Base-by-base conservation (phyloP, 2,113 vertebrate genomes). In the Cebidichthys violaceus region DNA sequence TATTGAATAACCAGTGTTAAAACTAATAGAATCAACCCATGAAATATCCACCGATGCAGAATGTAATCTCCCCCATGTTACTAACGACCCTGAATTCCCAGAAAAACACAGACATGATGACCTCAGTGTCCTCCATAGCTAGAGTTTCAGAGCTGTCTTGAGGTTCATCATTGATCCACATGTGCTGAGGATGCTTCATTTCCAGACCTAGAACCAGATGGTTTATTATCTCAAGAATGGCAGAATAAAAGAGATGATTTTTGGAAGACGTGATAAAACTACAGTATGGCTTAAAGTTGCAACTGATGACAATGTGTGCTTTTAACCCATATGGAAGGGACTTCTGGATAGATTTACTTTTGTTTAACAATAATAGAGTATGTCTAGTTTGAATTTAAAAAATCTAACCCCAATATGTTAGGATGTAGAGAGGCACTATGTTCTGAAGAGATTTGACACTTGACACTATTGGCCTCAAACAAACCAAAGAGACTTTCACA, bases 401-500 rank as follows among this genome's bases (percentile, higher is more conserved):
- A 45, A 8, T 22, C 29, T 65, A 59, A 15, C n/a, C 35, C 59
- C 39, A 0, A 2, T 50, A 43, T 33, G 24, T 31, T n/a, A 43
- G 2, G 27, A 59, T n/a, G 14, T 60, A 15, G 41, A 33, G 9
- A 4, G 33, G 33, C 15, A 54, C 20, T 13, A 13, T 22, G 41
- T 33, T 52, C 14, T 22, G 43, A 47, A 6, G 11, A 70, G 24
- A 57, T 65, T 33, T 24, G 8, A 59, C 75, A 11, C 9, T 59
- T 45, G 29, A 60, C 35, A 57, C 6, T 76, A 41, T 69, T 77
- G 79, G 37, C 65, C 22, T 77, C 43, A 24, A 31, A 47, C 39
- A 74, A 55, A 57, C 45, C 52, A 39, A 50, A 71, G 77, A 61
- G 70, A 75, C 60, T 62, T 37, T 73, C 45, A 62, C 59, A 78